Base-by-base conservation (phyloP, 2,888 invertebrate genomes). In the Palloptera scutellata region DNA sequence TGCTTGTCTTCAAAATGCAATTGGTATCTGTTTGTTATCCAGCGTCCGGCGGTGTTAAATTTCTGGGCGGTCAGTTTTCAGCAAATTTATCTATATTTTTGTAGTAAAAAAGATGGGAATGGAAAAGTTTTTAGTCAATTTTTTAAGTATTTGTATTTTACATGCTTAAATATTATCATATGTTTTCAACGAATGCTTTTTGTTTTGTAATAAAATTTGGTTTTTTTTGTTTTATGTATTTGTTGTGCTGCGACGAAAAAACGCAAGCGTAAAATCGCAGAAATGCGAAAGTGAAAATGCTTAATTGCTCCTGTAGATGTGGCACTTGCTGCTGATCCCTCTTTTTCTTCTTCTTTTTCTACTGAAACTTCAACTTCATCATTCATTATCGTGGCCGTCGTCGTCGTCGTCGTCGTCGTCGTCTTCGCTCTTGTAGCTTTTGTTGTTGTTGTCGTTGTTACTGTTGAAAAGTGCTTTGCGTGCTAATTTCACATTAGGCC, bases 31-130 rank as follows among this genome's bases (percentile, higher is more conserved):
- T 40, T 48, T 15, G 19, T 30, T 57, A 48, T 17, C 45, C 40
- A 13, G 42, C 51, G 41, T 3, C 41, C 9, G 64, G 40, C 66
- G 54, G 61, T 66, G 66, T 66, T 55, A 61, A 66, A 66, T 66
- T 66, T 66, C 66, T 61, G 66, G 66, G 66, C 62, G 78, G 79
- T 78, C 77, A 78, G 76, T 78, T 79, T 76, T 78, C 80, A 79
- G 78, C 80, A 74, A 77, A 78, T 78, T 80, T 79, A 78, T 78
- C 78, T 80, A 78, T 79, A 30, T 30, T 30, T 30, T 30, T 30
- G 3, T 30, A 2, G 30, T 30, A 30, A 30, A 30, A 30, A 30
- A 30, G 30, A 30, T 30, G 30, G 30, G 30, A 30, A 30, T 30
- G 30, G 6, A 30, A 30, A 30, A 30, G 30, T 30, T 30, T 30